Evolutionary conservation across 2,113 vertebrate genomes (phyloP).

Genomic region (Dasypus novemcinctus): DNA sequence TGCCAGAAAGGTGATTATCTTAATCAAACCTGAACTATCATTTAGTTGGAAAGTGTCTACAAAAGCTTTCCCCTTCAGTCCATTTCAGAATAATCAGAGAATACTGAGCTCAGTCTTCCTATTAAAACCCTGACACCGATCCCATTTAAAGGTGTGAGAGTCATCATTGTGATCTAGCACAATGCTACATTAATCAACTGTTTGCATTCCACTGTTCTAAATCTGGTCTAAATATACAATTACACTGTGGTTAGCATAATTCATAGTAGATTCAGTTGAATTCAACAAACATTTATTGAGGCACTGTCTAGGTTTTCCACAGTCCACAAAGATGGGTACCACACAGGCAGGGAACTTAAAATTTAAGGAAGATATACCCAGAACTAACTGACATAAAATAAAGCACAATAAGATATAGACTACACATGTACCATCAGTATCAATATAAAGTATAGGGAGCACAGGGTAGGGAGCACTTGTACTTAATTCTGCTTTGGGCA

Average conservation of each 20-base stretch:
- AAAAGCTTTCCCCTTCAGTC: background rate
- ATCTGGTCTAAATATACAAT: background rate
- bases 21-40: background rate
- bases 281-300: background rate
- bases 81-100: conserved; percentile 7
- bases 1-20: conserved; percentile 1
- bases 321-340: background rate
- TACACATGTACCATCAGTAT: background rate
- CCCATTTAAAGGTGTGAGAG: background rate
- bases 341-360: background rate
- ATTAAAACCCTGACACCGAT: background rate
- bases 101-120: background rate
- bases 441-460: accelerated
- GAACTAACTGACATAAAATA: background rate
- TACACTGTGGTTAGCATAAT: background rate
- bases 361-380: background rate
- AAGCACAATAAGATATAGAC: background rate
- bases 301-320: background rate
- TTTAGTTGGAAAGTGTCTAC: conserved; percentile 12
- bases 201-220: background rate
- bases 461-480: background rate
- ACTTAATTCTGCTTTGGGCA: background rate
- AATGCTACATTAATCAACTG: background rate
- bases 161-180: background rate
- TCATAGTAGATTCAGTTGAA: background rate